A percentile compares a stretch with the other conserved stretches of the same genome.
Evolutionary conservation across 2,888 invertebrate genomes (phyloP).

Genomic region (Poecilobothrus nobilitatus): DNA sequence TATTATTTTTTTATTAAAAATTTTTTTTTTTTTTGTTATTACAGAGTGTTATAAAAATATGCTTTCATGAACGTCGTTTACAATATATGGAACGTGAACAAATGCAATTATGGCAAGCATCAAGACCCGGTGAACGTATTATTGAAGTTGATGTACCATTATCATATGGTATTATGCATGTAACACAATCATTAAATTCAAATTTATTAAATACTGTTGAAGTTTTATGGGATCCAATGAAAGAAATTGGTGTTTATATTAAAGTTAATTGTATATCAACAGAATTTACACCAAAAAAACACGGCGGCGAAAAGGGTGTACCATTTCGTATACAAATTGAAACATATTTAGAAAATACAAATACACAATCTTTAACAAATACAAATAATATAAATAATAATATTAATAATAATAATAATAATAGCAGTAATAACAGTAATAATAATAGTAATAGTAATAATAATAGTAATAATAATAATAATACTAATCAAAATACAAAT

Average conservation of each 20-base stretch:
- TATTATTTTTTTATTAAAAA: too few species aligned
- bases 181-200: conserved; percentile 60
- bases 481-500: conserved; percentile 7
- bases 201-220: conserved; percentile 70
- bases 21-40: too few species aligned
- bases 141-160: conserved; percentile 89
- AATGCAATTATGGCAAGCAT: conserved; percentile 82
- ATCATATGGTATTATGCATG: conserved; percentile 83
- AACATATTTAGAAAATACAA: conserved; percentile 51
- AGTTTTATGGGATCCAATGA: conserved; percentile 91
- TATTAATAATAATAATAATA: conserved; percentile 10
- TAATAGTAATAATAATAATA: conserved; percentile 12
- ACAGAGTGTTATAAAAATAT: conserved; percentile 80
- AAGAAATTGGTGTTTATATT: conserved; percentile 90
- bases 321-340: conserved; percentile 94
- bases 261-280: conserved; percentile 97
- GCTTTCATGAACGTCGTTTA: conserved; percentile 90
- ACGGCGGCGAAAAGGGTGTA: conserved; percentile 96
- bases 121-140: conserved; percentile 83
- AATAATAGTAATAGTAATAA: conserved; percentile 20
- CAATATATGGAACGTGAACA: conserved; percentile 95
- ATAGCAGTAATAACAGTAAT: conserved; percentile 19
- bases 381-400: conserved; percentile 1
- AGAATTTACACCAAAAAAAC: conserved; percentile 95
- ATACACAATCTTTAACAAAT: conserved; percentile 13